Conservation (phyloP, 1,140 invertebrate genomes). For the Galendromus occidentalis region DNA sequence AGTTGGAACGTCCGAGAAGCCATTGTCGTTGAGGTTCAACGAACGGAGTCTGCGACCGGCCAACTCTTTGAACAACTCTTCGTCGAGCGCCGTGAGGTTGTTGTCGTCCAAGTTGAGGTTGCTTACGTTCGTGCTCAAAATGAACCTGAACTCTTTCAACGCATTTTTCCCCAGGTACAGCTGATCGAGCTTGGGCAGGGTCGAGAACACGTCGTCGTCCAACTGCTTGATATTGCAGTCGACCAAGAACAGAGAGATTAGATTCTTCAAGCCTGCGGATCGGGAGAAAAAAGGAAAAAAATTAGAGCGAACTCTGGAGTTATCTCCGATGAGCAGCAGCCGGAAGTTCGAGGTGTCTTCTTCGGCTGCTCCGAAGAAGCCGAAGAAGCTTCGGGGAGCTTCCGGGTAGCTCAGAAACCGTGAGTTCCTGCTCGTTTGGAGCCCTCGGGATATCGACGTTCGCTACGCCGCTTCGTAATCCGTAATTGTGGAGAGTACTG, state of each 20-base stretch:
- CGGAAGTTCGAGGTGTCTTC: no score
- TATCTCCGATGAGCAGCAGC: no score
- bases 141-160: background rate
- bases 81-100: conserved; percentile 1
- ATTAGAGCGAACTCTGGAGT: background rate
- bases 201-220: background rate
- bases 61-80: background rate
- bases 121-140: background rate
- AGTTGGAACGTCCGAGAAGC: background rate
- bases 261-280: background rate
- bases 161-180: background rate
- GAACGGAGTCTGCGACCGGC: background rate
- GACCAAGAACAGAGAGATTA: background rate
- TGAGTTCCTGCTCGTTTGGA: no score
- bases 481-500: background rate
- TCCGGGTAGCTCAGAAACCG: no score
- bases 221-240: conserved; percentile 5
- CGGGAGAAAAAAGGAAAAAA: no score
- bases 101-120: background rate
- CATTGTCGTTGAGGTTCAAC: background rate
- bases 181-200: background rate
- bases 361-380: no score
- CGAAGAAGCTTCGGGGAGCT: no score
- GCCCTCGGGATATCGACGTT: no score
- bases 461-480: no score